Conservation (phyloP, 2,888 invertebrate genomes). For the Trachelus stipa region DNA sequence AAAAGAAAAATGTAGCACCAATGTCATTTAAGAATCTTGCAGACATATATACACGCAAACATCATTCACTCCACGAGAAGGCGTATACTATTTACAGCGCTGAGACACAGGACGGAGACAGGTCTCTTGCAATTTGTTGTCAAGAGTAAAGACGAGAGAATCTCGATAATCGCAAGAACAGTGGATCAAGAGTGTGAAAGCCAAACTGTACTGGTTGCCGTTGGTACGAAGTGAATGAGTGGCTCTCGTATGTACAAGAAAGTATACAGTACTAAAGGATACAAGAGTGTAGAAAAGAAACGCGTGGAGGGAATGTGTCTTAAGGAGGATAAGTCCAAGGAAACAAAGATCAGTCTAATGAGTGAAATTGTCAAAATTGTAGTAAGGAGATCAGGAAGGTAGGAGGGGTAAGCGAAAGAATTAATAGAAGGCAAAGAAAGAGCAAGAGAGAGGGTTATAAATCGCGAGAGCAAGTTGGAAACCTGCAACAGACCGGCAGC, state of each 20-base stretch:
- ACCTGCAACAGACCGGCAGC: neutral
- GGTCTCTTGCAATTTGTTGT: neutral
- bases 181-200: neutral
- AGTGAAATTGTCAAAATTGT: neutral
- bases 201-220: neutral
- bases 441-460: conserved; percentile 1
- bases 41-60: neutral
- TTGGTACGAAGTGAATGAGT: neutral
- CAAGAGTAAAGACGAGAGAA: neutral
- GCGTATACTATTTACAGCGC: neutral
- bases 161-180: neutral
- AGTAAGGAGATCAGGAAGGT: neutral
- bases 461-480: neutral
- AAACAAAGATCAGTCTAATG: neutral
- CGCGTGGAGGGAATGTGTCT: neutral
- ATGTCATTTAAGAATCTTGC: neutral
- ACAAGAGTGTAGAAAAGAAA: neutral
- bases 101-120: neutral
- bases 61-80: neutral
- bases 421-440: neutral
- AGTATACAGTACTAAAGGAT: neutral
- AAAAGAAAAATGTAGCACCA: neutral
- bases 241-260: neutral
- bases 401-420: neutral
- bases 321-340: neutral